A percentile compares a stretch with the other conserved stretches of the same genome.
Evolutionary conservation across 1,140 invertebrate genomes (phyloP).

Genomic region (Drosophila paulistorum): DNA sequence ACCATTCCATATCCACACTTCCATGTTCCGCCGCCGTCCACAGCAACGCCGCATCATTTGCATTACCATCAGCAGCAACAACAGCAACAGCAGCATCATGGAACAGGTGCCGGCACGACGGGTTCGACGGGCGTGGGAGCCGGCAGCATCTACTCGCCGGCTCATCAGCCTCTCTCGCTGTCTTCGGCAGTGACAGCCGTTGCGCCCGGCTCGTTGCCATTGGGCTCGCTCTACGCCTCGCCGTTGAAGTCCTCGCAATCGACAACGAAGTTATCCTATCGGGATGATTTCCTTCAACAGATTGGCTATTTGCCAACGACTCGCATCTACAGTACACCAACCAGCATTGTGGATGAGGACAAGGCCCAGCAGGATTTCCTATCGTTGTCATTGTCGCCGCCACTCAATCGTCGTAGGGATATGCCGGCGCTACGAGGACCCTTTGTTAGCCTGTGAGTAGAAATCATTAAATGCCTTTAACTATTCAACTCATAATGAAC

Average conservation of each 20-base stretch:
- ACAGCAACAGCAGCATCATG: constrained; percentile 36
- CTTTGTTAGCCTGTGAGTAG: constrained; percentile 83
- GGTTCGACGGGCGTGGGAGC: constrained; percentile 15
- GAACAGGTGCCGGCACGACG: constrained; percentile 18
- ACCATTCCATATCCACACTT: constrained; percentile 73
- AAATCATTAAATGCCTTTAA: not conserved
- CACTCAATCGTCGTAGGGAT: constrained; percentile 82
- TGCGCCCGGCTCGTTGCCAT: constrained; percentile 32
- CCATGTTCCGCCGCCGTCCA: constrained; percentile 47
- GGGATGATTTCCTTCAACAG: constrained; percentile 80
- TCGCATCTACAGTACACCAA: constrained; percentile 80
- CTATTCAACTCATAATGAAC: constrained; percentile 17
- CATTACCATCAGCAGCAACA: constrained; percentile 47
- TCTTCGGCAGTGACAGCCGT: constrained; percentile 32
- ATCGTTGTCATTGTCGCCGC: constrained; percentile 83
- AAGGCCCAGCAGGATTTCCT: constrained; percentile 82
- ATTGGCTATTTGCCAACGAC: constrained; percentile 82
- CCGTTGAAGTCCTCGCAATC: constrained; percentile 76
- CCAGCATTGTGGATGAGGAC: constrained; percentile 79
- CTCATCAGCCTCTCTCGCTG: constrained; percentile 62
- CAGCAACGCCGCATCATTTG: constrained; percentile 59
- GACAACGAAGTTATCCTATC: constrained; percentile 78
- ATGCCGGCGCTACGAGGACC: constrained; percentile 83
- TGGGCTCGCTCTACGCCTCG: constrained; percentile 47
- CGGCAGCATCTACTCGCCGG: constrained; percentile 35